A percentile compares a stretch with the other conserved stretches of the same genome.
Evolutionary conservation across 2,888 invertebrate species (phyloP).

Genomic region (Troglohyphantes excavatus): DNA sequence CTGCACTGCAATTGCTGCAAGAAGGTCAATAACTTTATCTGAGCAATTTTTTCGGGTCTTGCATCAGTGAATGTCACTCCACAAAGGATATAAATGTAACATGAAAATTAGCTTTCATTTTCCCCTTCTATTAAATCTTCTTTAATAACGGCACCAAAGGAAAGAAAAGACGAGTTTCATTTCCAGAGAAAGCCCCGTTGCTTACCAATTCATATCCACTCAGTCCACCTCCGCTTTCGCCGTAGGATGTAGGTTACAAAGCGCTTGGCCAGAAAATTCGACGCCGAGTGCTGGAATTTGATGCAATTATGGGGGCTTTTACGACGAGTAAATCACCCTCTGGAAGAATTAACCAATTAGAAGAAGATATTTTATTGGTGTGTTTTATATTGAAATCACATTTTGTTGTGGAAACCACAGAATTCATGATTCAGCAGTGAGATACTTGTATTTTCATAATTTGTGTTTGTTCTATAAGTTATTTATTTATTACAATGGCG

Average conservation of each 20-base stretch:
- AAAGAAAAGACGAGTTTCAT: slow-evolving; percentile 11
- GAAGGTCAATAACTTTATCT: slow-evolving; percentile 42
- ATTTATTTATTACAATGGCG: too few relatives aligned
- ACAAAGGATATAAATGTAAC: slow-evolving; percentile 21
- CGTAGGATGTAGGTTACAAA: slow-evolving; percentile 33
- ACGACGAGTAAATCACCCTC: slow-evolving; percentile 1
- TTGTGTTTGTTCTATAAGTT: too few relatives aligned
- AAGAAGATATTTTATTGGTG: neutral
- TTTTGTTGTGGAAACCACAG: too few relatives aligned
- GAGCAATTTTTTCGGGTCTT: neutral
- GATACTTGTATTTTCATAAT: too few relatives aligned
- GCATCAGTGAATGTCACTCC: slow-evolving; percentile 21
- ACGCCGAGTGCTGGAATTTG: slow-evolving; percentile 47
- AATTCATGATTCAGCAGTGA: too few relatives aligned
- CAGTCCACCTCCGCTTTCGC: slow-evolving; percentile 26
- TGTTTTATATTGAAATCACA: too few relatives aligned
- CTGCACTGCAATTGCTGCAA: neutral
- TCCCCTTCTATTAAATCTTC: slow-evolving; percentile 18
- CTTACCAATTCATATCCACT: neutral
- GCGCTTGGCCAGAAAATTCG: slow-evolving; percentile 38
- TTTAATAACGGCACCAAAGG: slow-evolving; percentile 19
- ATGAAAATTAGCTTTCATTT: slow-evolving; percentile 16
- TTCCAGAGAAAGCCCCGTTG: slow-evolving; percentile 34
- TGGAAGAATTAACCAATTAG: neutral
- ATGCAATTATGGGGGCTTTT: slow-evolving; percentile 52